Evolutionary conservation across 2,888 invertebrate genomes (phyloP).

Genomic region (Daptonema setosum): DNA sequence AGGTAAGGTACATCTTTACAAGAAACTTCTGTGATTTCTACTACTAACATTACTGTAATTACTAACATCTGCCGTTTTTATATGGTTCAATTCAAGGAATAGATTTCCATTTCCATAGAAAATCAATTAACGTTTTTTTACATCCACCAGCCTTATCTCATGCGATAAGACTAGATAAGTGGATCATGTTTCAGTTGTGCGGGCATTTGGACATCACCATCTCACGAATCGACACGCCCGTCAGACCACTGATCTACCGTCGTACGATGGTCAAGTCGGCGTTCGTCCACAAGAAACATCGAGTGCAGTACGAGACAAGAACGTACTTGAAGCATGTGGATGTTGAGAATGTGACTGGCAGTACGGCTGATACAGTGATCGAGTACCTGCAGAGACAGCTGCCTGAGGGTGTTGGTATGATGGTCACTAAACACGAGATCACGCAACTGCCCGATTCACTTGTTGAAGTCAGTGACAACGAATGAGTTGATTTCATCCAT

Average conservation of each 20-base stretch:
- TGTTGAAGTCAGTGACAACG: too few relatives aligned
- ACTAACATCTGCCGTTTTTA: too few relatives aligned
- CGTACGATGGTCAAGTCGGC: constrained; percentile 43
- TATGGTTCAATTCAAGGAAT: too few relatives aligned
- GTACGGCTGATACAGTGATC: constrained; percentile 76
- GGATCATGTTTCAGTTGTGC: too few relatives aligned
- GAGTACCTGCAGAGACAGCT: constrained; percentile 89
- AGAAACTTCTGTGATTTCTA: too few relatives aligned
- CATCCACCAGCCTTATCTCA: too few relatives aligned
- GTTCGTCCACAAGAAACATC: constrained; percentile 72
- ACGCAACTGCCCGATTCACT: constrained; percentile 2
- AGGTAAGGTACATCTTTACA: too few relatives aligned
- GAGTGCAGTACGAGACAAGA: constrained; percentile 79
- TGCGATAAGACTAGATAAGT: too few relatives aligned
- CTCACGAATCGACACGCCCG: background rate
- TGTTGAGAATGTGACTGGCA: constrained; percentile 65
- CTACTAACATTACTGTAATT: too few relatives aligned
- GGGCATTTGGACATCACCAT: background rate
- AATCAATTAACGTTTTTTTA: too few relatives aligned
- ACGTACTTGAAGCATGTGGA: constrained; percentile 57
- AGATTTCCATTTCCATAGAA: too few relatives aligned
- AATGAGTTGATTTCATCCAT: too few relatives aligned
- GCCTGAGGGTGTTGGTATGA: constrained; percentile 86
- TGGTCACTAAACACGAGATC: constrained; percentile 30
- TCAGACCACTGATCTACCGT: background rate